Conservation (phyloP, 2,113 vertebrate species). For the Nicator chloris region DNA sequence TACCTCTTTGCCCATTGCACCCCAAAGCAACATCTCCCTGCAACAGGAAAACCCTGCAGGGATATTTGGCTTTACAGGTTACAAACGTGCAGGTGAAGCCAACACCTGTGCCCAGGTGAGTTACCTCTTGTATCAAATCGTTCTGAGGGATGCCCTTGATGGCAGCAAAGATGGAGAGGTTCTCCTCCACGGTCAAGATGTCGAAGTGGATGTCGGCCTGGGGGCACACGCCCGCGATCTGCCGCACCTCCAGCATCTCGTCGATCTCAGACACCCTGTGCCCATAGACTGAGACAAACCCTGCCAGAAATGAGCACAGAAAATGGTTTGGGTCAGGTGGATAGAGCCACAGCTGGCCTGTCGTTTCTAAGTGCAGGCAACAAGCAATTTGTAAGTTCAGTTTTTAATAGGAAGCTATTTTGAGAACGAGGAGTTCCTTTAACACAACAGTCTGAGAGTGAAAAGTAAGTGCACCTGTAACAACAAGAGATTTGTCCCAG, state of each 20-base stretch:
- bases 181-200: conserved; percentile 93
- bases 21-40: fast-evolving
- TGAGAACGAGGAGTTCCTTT: too few relatives aligned
- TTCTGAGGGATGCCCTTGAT: conserved; percentile 89
- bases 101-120: background rate
- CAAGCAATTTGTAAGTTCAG: too few relatives aligned
- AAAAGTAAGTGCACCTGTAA: too few relatives aligned
- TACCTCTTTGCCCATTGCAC: fast-evolving
- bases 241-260: conserved; percentile 86
- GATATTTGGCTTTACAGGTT: background rate
- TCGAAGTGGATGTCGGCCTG: conserved; percentile 96
- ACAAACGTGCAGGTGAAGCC: fast-evolving
- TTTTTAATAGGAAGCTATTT: too few relatives aligned
- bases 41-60: fast-evolving
- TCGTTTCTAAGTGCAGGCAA: too few relatives aligned
- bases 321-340: too few relatives aligned
- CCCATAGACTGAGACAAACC: conserved; percentile 90
- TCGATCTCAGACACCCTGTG: conserved; percentile 87
- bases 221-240: conserved; percentile 91
- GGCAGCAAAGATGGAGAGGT: conserved; percentile 90
- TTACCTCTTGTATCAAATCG: conserved; percentile 84
- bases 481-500: too few relatives aligned
- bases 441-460: too few relatives aligned
- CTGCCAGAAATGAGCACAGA: background rate
- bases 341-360: too few relatives aligned